Conservation (phyloP, 92 coral and sea anemone genomes). For the Heteractis magnifica region DNA sequence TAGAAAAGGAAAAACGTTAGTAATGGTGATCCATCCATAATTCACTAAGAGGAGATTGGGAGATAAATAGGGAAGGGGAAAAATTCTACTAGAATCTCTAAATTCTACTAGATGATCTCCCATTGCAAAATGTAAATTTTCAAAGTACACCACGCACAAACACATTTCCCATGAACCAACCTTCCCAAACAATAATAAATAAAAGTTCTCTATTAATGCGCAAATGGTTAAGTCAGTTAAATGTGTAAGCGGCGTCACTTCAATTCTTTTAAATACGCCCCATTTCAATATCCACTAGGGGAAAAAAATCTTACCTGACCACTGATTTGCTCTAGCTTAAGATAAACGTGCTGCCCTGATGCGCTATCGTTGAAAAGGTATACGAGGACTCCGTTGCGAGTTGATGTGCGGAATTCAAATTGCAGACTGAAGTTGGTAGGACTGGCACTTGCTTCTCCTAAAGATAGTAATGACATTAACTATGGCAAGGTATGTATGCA, state of each 20-base stretch:
- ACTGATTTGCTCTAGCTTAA: conserved; percentile 33
- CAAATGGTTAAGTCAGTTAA: too few relatives aligned
- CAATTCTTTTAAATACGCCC: neutral
- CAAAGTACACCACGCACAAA: neutral
- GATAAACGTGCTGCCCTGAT: neutral
- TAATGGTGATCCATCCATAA: neutral
- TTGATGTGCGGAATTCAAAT: conserved; percentile 57
- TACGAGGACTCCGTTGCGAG: conserved; percentile 55
- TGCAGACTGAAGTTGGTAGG: conserved; percentile 32
- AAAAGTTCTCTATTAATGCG: too few relatives aligned
- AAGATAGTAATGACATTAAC: too few relatives aligned
- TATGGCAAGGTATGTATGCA: neutral
- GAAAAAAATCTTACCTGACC: conserved; percentile 40
- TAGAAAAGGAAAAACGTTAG: neutral
- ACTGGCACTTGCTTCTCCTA: conserved; percentile 8
- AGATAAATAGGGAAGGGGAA: too few relatives aligned
- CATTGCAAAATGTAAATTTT: too few relatives aligned
- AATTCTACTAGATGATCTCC: neutral
- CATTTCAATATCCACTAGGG: neutral
- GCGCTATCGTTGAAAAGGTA: conserved; percentile 20
- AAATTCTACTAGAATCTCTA: too few relatives aligned
- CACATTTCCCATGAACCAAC: neutral
- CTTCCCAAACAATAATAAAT: neutral
- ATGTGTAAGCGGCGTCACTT: neutral
- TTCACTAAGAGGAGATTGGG: neutral